Percentiles rank a stretch among this genome's conserved stretches.
phyloP scores from a whole-genome alignment of 2,888 invertebrate species.

The Nymphalis urticae region DNA sequence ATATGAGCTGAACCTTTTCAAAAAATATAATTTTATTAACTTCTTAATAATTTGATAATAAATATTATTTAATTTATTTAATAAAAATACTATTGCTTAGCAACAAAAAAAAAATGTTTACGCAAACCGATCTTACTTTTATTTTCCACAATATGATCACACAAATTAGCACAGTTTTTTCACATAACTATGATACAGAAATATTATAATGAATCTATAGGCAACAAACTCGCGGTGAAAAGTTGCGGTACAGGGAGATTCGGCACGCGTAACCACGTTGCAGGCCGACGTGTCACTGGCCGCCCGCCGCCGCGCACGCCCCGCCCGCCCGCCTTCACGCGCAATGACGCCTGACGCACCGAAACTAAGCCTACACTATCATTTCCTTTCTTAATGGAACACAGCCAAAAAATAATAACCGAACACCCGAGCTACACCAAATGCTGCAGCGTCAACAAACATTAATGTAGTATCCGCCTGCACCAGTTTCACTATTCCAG shows the following conservation, averaged over 20 bases:
- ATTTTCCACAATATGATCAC: constrained; percentile 25
- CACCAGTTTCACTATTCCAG: constrained; percentile 13
- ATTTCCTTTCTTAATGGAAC: constrained; percentile 37
- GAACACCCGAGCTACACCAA: constrained; percentile 20
- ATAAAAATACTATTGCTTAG: no score
- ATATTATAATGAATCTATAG: constrained; percentile 16
- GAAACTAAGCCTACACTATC: constrained; percentile 45
- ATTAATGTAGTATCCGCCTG: constrained; percentile 19
- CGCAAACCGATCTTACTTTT: constrained; percentile 18
- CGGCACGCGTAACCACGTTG: constrained; percentile 62
- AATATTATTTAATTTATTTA: no score
- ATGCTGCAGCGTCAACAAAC: constrained; percentile 23
- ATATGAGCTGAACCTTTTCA: neutral
- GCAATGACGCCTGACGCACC: constrained; percentile 54
- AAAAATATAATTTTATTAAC: no score
- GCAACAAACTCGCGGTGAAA: constrained; percentile 41
- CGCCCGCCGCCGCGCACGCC: constrained; percentile 44
- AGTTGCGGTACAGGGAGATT: constrained; percentile 40
- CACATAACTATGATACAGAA: constrained; percentile 24
- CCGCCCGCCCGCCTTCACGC: constrained; percentile 52
- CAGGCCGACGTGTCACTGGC: constrained; percentile 68
- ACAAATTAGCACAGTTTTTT: constrained; percentile 27
- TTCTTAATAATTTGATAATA: no score
- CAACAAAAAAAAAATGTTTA: neutral
- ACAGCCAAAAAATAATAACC: constrained; percentile 33